These are phyloP conservation scores for Pseudorectes ferrugineus DNA, from an alignment of 2,113 vertebrate species.

Conservation along the genomic window DNA sequence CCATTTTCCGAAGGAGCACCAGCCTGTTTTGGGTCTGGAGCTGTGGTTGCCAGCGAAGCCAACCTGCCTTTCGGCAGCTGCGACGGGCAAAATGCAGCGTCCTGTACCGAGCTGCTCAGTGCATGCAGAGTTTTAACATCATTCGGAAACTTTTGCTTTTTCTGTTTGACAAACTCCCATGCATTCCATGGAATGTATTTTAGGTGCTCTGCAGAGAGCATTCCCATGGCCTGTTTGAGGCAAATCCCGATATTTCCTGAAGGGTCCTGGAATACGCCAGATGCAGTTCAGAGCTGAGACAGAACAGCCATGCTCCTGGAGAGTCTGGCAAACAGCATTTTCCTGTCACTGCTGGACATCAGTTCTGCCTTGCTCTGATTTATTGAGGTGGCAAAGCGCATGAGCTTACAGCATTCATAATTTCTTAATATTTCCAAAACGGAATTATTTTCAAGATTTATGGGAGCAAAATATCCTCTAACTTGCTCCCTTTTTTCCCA, in stretches of 20 bases:
- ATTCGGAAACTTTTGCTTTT: not conserved
- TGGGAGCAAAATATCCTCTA: not conserved
- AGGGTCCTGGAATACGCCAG: not conserved
- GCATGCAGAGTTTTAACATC: not conserved
- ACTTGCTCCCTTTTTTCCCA: not conserved
- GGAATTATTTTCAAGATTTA: slow-evolving; percentile 2
- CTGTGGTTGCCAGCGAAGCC: not conserved
- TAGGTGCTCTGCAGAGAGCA: slow-evolving; percentile 40
- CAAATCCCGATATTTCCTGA: slow-evolving; percentile 7
- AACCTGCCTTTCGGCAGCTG: not conserved
- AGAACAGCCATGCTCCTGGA: slow-evolving; percentile 11
- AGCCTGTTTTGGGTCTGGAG: not conserved
- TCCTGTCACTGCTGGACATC: slow-evolving; percentile 12
- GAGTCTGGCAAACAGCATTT: not conserved
- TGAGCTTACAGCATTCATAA: not conserved
- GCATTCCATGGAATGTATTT: slow-evolving; percentile 42
- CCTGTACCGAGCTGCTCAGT: accelerated
- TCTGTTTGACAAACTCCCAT: slow-evolving; percentile 12
- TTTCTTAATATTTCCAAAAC: slow-evolving; percentile 8
- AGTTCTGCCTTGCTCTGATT: not conserved
- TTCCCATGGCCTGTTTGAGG: slow-evolving; percentile 38
- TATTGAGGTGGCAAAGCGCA: not conserved
- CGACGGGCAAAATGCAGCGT: not conserved
- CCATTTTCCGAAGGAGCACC: not conserved
- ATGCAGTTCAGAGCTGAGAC: not conserved